A percentile compares a stretch with the other conserved stretches of the same genome.
Conservation (phyloP, 2,888 invertebrate genomes). For the Sympetrum striolatum region DNA sequence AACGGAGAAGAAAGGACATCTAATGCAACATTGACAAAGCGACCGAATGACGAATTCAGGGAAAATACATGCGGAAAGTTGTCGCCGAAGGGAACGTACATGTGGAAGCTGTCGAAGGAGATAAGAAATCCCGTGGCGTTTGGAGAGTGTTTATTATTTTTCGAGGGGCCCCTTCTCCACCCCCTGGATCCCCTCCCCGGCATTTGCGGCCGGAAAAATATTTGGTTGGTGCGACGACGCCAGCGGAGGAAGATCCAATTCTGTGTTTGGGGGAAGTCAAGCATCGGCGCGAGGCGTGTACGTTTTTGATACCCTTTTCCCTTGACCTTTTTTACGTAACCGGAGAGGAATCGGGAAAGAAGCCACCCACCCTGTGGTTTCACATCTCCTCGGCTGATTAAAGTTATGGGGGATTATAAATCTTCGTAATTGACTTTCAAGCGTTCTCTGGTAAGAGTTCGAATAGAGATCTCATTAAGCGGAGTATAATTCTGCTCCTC, state of each 20-base stretch:
- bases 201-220: not conserved
- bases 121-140: no score
- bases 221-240: not conserved
- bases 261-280: not conserved
- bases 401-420: no score
- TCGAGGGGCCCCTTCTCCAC: not conserved
- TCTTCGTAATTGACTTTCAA: no score
- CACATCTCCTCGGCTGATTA: not conserved
- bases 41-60: not conserved
- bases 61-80: not conserved
- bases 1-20: no score
- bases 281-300: not conserved
- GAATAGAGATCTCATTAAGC: no score
- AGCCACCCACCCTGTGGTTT: not conserved
- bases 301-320: not conserved
- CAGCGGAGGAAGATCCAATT: not conserved
- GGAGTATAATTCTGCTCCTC: no score
- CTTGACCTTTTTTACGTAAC: not conserved
- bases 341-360: not conserved
- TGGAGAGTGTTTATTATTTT: no score
- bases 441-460: no score
- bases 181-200: not conserved
- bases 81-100: not conserved
- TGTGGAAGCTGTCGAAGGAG: no score
- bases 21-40: not conserved